These are phyloP conservation scores for Myrmecophaga tridactyla DNA, from an alignment of 2,113 vertebrate species.

Conservation along the genomic window DNA sequence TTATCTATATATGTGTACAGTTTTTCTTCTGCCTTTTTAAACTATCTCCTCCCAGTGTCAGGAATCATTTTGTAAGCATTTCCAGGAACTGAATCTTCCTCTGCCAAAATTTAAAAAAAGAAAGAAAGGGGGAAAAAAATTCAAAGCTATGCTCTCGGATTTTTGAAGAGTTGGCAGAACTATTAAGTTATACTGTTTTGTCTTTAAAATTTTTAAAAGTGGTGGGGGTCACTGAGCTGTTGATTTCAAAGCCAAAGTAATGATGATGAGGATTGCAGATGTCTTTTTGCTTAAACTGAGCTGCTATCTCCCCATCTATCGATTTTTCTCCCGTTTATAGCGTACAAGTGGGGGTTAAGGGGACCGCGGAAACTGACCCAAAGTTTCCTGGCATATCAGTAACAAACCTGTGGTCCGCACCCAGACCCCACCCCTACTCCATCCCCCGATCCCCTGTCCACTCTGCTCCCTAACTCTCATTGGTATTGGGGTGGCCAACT, in stretches of 20 bases:
- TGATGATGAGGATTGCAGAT: slow-evolving; percentile 71
- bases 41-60: slow-evolving; percentile 73
- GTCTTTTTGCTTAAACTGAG: slow-evolving; percentile 37
- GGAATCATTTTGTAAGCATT: slow-evolving; percentile 74
- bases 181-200: slow-evolving; percentile 64
- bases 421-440: not conserved
- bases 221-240: slow-evolving; percentile 18
- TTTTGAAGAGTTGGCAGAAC: slow-evolving; percentile 56
- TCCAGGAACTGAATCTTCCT: slow-evolving; percentile 72
- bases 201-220: slow-evolving; percentile 50
- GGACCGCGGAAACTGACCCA: slow-evolving; percentile 16
- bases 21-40: slow-evolving; percentile 14
- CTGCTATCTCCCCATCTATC: not conserved
- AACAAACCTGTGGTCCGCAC: not conserved
- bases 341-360: not conserved
- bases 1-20: slow-evolving; percentile 6
- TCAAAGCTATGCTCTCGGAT: slow-evolving; percentile 30
- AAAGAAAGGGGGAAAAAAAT: slow-evolving; percentile 21
- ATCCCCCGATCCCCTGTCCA: not conserved
- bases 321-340: not conserved
- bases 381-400: not conserved
- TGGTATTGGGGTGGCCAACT: not conserved
- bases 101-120: slow-evolving; percentile 41
- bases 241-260: slow-evolving; percentile 64
- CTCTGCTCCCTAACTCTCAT: not conserved